A percentile compares a stretch with the other conserved stretches of the same genome.
Evolutionary conservation across 2,888 invertebrate genomes (phyloP).

Genomic region (Trachelus troglodyta): DNA sequence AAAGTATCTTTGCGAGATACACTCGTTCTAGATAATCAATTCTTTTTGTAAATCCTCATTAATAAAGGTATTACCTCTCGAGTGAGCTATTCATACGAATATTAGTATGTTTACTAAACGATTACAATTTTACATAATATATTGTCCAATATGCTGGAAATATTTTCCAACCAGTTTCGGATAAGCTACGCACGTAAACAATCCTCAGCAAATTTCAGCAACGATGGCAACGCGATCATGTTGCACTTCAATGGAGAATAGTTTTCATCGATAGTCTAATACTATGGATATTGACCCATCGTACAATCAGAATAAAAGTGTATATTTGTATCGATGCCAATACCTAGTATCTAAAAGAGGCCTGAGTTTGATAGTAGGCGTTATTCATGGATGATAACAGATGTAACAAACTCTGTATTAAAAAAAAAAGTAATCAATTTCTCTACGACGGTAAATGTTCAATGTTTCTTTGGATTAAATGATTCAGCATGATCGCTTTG

Average conservation of each 20-base stretch:
- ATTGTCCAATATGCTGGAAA: slow-evolving; percentile 44
- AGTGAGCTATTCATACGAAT: slow-evolving; percentile 44
- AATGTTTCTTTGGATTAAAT: background rate
- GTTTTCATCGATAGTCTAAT: background rate
- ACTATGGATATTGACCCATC: background rate
- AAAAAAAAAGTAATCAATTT: background rate
- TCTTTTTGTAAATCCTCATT: background rate
- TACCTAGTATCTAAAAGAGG: background rate
- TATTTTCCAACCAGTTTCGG: background rate
- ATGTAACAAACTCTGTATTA: background rate
- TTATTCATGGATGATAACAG: background rate
- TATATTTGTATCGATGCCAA: background rate
- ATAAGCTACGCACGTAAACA: background rate
- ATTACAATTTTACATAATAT: slow-evolving; percentile 46
- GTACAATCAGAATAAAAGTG: background rate
- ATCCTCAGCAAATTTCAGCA: background rate
- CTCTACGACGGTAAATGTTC: background rate
- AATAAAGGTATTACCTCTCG: slow-evolving; percentile 3
- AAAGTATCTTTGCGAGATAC: background rate
- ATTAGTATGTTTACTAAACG: slow-evolving; percentile 41
- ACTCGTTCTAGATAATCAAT: background rate
- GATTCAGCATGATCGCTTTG: background rate
- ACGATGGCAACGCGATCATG: background rate
- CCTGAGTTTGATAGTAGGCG: background rate
- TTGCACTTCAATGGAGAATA: background rate